These are phyloP conservation scores for Corvus moneduloides DNA, from an alignment of 2,113 vertebrate species.

Conservation along the genomic window DNA sequence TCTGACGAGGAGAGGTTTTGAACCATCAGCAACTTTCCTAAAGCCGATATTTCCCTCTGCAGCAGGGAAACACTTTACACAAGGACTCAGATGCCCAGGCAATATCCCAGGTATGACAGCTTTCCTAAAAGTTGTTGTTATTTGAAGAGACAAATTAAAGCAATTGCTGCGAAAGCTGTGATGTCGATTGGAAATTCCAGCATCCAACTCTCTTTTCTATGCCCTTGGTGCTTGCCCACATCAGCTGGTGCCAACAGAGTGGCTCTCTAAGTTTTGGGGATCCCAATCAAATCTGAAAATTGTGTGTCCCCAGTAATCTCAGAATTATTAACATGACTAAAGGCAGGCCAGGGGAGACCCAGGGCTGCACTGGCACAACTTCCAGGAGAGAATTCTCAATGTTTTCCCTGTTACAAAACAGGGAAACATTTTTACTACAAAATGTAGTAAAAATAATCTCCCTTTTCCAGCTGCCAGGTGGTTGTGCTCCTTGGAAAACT, in stretches of 20 bases:
- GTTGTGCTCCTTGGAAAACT: background rate
- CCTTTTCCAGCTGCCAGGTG: background rate
- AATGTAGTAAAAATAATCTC: background rate
- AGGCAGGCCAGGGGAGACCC: background rate
- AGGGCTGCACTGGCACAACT: background rate
- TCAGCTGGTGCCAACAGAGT: background rate
- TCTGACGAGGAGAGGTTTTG: slow-evolving; percentile 43
- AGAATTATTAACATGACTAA: background rate
- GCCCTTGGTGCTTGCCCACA: background rate
- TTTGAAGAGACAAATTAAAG: background rate
- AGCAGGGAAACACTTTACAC: background rate
- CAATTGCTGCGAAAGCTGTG: background rate
- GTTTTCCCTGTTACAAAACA: background rate
- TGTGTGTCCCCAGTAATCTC: background rate
- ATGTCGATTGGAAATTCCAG: background rate
- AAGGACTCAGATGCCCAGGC: background rate
- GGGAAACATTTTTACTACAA: background rate
- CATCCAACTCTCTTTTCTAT: background rate
- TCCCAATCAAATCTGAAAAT: background rate
- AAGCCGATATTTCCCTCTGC: background rate
- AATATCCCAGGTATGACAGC: background rate
- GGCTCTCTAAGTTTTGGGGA: background rate
- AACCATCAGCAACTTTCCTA: slow-evolving; percentile 49
- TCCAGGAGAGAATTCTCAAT: background rate
- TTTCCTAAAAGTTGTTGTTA: background rate